phyloP scores from a whole-genome alignment of 1,140 invertebrate genomes.

The Eriosoma lanigerum region DNA sequence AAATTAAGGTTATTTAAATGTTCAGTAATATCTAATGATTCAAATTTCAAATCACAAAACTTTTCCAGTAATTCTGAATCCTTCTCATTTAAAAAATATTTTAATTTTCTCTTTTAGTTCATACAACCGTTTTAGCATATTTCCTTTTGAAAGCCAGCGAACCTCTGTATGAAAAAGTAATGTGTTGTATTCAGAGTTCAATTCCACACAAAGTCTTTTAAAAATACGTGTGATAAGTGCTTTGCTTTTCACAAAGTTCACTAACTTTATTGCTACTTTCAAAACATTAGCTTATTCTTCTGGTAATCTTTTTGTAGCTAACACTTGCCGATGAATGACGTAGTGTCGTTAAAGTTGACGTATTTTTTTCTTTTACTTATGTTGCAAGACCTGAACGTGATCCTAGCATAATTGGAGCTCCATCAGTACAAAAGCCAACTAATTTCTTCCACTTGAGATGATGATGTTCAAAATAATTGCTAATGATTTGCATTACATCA shows the following conservation, averaged over 20 bases:
- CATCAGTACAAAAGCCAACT: constrained; percentile 56
- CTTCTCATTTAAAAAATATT: constrained; percentile 5
- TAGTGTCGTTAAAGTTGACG: constrained; percentile 55
- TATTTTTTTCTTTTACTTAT: constrained; percentile 56
- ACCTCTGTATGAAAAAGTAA: constrained; percentile 32
- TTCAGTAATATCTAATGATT: constrained; percentile 54
- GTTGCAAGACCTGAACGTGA: constrained; percentile 56
- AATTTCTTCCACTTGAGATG: constrained; percentile 55
- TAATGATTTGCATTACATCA: constrained; percentile 51
- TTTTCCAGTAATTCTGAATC: constrained; percentile 52
- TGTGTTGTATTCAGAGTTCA: neutral
- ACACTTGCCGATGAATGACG: constrained; percentile 55
- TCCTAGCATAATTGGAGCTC: constrained; percentile 57
- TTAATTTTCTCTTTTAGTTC: neutral
- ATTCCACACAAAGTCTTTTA: constrained; percentile 3
- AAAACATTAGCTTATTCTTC: constrained; percentile 54
- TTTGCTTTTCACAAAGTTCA: constrained; percentile 7
- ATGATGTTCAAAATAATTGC: constrained; percentile 55
- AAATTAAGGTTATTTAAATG: constrained; percentile 29
- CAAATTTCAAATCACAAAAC: constrained; percentile 53
- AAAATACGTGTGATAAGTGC: constrained; percentile 8
- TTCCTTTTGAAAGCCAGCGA: constrained; percentile 9
- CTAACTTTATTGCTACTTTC: constrained; percentile 54
- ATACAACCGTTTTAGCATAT: constrained; percentile 21
- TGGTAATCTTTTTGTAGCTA: constrained; percentile 55